phyloP scores from a whole-genome alignment of 2,113 vertebrate genomes.

The Nannobrachium achirus region DNA sequence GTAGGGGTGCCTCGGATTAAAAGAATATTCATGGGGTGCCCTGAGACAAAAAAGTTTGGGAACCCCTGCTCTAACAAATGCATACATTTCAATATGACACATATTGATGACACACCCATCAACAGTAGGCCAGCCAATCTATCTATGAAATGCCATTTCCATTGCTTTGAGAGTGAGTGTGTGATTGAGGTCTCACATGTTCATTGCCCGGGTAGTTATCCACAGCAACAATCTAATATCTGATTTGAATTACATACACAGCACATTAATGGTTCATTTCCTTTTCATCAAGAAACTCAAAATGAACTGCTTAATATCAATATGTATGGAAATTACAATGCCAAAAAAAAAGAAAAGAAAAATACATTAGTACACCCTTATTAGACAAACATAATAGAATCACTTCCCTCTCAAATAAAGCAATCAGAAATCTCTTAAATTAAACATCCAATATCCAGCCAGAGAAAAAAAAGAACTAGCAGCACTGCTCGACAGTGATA shows the following conservation, averaged over 20 bases:
- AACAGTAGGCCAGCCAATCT: no score
- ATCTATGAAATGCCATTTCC: no score
- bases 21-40: no score
- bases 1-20: no score
- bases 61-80: no score
- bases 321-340: conserved; percentile 65
- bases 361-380: conserved; percentile 61
- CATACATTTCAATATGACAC: no score
- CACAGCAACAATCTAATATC: not conserved
- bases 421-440: conserved; percentile 64
- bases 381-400: conserved; percentile 66
- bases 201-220: no score
- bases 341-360: conserved; percentile 12
- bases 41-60: no score
- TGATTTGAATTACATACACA: conserved; percentile 4
- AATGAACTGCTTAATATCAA: conserved; percentile 58
- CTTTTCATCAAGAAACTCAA: conserved; percentile 30
- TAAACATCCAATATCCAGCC: conserved; percentile 56
- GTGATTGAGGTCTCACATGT: no score
- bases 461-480: not conserved
- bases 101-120: no score
- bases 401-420: conserved; percentile 62
- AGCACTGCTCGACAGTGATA: conserved; percentile 10
- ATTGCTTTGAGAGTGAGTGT: no score
- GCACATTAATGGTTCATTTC: conserved; percentile 27